These are phyloP conservation scores for Porites rus DNA, from an alignment of 92 coral and sea anemone genomes.

Conservation along the genomic window DNA sequence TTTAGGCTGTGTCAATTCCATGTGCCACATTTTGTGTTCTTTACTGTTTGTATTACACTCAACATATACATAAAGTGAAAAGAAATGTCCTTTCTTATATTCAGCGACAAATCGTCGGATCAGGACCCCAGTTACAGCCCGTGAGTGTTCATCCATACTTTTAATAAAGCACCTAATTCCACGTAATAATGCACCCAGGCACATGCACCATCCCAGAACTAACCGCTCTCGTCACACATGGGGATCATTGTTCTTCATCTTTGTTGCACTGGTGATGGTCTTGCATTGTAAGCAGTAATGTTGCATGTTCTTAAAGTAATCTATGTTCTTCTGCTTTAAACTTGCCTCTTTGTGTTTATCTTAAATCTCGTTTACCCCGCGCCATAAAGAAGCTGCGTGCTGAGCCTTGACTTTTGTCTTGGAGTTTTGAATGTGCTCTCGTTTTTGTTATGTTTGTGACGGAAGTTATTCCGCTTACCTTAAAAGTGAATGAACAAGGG, in stretches of 20 bases:
- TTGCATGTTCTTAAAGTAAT: neutral
- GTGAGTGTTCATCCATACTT: conserved; percentile 46
- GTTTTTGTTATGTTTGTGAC: neutral
- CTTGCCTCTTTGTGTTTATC: neutral
- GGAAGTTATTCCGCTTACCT: neutral
- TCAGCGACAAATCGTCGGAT: conserved; percentile 39
- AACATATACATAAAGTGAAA: conserved; percentile 1
- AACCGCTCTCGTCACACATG: conserved; percentile 27
- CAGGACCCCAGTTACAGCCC: conserved; percentile 47
- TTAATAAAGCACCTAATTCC: conserved; percentile 33
- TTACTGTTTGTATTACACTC: conserved; percentile 4
- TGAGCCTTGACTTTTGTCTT: too few relatives aligned
- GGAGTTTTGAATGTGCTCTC: neutral
- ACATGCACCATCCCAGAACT: conserved; percentile 1
- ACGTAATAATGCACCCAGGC: neutral
- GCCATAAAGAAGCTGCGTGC: neutral
- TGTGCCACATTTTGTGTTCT: neutral
- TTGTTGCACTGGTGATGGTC: neutral
- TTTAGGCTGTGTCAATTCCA: neutral
- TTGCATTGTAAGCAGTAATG: neutral
- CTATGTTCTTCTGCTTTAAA: neutral
- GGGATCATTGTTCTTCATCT: neutral
- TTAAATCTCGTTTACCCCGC: neutral
- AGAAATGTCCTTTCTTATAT: conserved; percentile 40
- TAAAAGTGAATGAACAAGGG: neutral